Conservation (phyloP, 2,888 invertebrate genomes). For the Microdon myrmicae region DNA sequence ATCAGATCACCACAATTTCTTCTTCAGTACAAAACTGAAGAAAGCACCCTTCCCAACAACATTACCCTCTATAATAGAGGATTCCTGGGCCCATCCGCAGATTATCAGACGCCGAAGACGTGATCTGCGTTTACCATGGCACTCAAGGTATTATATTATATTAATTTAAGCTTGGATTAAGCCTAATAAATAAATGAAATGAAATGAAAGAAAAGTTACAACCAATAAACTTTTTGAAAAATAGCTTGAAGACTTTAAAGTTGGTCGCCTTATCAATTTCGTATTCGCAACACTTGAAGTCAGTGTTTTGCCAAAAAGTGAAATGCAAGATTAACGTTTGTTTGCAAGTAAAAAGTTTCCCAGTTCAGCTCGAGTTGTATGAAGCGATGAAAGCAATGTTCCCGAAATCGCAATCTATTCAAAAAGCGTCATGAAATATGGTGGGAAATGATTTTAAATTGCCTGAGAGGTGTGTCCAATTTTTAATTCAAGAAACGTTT, state of each 20-base stretch:
- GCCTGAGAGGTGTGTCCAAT: not conserved
- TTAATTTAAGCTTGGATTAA: too few species aligned
- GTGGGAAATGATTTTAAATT: constrained; percentile 1
- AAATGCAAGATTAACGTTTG: too few species aligned
- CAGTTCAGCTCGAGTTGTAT: not conserved
- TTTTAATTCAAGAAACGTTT: constrained; percentile 1
- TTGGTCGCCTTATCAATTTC: not conserved
- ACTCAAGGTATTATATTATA: too few species aligned
- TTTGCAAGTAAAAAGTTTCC: too few species aligned
- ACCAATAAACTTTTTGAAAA: not conserved
- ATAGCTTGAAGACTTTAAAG: constrained; percentile 1
- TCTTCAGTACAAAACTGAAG: too few species aligned
- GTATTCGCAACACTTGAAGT: not conserved
- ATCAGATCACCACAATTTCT: too few species aligned
- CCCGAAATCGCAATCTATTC: not conserved
- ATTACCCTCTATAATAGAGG: too few species aligned
- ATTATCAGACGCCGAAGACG: too few species aligned
- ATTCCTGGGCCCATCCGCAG: too few species aligned
- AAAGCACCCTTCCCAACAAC: too few species aligned
- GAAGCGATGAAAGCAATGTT: not conserved
- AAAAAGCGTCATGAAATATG: constrained; percentile 2
- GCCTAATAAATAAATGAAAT: constrained; percentile 2
- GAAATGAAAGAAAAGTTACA: too few species aligned
- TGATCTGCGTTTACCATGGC: too few species aligned
- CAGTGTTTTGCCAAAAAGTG: not conserved